Conservation (phyloP, 2,888 invertebrate species). For the Dermolepida albohirtum region DNA sequence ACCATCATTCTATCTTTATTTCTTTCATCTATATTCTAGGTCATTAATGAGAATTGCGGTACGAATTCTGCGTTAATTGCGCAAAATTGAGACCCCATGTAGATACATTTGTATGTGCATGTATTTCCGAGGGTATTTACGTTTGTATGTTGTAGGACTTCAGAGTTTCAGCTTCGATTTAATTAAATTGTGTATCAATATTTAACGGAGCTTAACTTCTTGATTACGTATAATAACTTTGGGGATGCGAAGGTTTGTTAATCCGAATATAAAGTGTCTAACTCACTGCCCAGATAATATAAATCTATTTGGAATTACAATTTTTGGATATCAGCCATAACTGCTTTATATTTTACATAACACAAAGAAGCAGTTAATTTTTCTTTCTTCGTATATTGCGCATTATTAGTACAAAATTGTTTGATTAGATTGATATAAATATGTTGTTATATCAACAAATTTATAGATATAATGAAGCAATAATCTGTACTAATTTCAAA, state of each 20-base stretch:
- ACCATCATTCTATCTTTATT: background rate
- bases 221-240: conserved; percentile 34
- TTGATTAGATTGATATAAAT: too few species aligned
- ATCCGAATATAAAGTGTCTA: conserved; percentile 31
- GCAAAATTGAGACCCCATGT: conserved; percentile 6
- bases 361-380: too few species aligned
- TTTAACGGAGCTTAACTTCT: conserved; percentile 36
- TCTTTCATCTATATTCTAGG: background rate
- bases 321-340: conserved; percentile 40
- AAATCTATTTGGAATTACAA: conserved; percentile 45
- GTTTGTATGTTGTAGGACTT: conserved; percentile 22
- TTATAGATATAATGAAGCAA: too few species aligned
- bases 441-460: too few species aligned
- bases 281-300: conserved; percentile 41
- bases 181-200: conserved; percentile 36
- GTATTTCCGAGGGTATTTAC: background rate
- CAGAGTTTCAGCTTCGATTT: conserved; percentile 25
- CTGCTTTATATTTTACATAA: too few species aligned
- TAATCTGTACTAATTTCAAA: too few species aligned
- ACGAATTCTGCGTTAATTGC: conserved; percentile 28
- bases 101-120: conserved; percentile 13
- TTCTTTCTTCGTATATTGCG: too few species aligned
- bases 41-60: conserved; percentile 7
- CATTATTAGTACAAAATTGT: too few species aligned
- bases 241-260: conserved; percentile 18